Evolutionary conservation across 2,888 invertebrate genomes (phyloP).

Genomic region (Hyposoter dolosus): DNA sequence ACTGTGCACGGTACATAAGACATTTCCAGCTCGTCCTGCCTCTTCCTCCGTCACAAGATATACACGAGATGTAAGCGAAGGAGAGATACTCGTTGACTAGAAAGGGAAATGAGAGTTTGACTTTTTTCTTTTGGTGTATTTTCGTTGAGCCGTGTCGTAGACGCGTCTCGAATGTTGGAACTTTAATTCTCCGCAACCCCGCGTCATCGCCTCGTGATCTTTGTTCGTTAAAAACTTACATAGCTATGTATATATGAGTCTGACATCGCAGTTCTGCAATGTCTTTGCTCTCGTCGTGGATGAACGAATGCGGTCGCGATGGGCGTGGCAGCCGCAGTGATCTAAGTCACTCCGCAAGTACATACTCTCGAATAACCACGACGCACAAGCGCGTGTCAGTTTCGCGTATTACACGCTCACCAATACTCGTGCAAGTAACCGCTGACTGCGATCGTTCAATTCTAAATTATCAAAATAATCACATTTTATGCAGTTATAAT

Average conservation of each 20-base stretch:
- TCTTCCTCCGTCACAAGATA: constrained; percentile 26
- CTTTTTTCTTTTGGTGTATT: constrained; percentile 65
- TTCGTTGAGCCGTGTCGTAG: constrained; percentile 58
- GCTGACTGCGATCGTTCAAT: neutral
- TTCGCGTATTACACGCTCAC: neutral
- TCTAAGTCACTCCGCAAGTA: constrained; percentile 60
- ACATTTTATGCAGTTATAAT: no score
- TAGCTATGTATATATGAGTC: constrained; percentile 12
- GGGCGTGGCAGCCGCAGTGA: constrained; percentile 78
- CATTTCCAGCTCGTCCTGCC: constrained; percentile 13
- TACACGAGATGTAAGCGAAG: constrained; percentile 54
- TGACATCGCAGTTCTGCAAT: constrained; percentile 63
- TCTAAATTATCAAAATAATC: neutral
- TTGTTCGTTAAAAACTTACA: constrained; percentile 36
- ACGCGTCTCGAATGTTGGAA: constrained; percentile 48
- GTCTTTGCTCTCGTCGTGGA: constrained; percentile 80
- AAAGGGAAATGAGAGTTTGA: constrained; percentile 52
- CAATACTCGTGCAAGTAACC: neutral
- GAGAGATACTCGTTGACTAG: constrained; percentile 16
- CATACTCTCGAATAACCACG: constrained; percentile 74
- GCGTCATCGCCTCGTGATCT: constrained; percentile 36
- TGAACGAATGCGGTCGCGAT: constrained; percentile 81
- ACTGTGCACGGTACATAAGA: constrained; percentile 16
- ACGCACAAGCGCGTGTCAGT: constrained; percentile 70
- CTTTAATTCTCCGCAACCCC: constrained; percentile 57